These are phyloP conservation scores for Bilobella aurantiaca DNA, from an alignment of 1,140 invertebrate species.

Conservation along the genomic window DNA sequence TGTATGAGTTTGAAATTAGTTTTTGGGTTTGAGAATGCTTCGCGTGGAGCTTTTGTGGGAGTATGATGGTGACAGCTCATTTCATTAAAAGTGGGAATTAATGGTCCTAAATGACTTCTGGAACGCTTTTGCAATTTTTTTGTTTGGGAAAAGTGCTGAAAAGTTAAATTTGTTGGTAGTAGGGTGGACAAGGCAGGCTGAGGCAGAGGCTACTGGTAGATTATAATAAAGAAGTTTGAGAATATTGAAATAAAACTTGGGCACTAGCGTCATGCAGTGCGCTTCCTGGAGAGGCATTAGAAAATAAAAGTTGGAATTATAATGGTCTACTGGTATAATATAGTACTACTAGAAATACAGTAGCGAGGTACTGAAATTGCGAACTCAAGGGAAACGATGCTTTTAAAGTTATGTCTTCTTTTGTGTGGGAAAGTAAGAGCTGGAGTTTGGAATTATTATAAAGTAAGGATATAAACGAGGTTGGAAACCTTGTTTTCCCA, in stretches of 20 bases:
- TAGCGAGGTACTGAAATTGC: too few species aligned
- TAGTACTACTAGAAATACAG: background rate
- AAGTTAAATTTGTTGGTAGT: too few species aligned
- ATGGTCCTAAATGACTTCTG: background rate
- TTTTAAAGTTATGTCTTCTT: too few species aligned
- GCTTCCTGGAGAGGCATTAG: background rate
- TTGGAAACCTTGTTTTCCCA: too few species aligned
- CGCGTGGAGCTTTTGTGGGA: background rate
- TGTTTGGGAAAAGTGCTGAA: too few species aligned
- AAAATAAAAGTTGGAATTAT: background rate
- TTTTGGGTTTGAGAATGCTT: background rate
- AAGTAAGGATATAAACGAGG: too few species aligned
- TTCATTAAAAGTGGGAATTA: background rate
- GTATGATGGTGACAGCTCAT: background rate
- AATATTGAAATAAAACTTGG: background rate
- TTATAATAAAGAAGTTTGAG: too few species aligned
- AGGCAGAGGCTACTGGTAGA: too few species aligned
- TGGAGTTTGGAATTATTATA: too few species aligned
- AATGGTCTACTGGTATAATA: background rate
- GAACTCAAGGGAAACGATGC: too few species aligned
- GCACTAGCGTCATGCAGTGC: background rate
- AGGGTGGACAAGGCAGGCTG: too few species aligned
- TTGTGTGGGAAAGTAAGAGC: too few species aligned
- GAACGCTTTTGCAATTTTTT: background rate
- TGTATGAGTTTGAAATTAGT: background rate